These are phyloP conservation scores for Nemopilema nomurai DNA, from an alignment of 30 jellyfish, hydroid and myxozoan genomes.

Conservation along the genomic window DNA sequence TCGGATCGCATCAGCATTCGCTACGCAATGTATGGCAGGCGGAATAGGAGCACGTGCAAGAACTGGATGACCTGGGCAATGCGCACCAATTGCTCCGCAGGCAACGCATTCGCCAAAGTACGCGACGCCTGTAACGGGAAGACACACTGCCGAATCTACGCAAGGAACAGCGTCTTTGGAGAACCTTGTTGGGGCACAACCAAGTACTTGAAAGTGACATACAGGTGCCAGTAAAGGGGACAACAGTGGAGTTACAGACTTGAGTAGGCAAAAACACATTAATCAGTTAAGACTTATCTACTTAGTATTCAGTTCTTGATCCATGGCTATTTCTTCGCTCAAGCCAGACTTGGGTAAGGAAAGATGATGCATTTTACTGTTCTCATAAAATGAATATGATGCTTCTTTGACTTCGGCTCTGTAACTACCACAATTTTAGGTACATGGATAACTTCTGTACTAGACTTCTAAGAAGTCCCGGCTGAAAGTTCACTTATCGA, in stretches of 20 bases:
- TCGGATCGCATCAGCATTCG: conserved; percentile 11
- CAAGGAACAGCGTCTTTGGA: conserved; percentile 44
- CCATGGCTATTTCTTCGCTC: too few relatives aligned
- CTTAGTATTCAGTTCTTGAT: too few relatives aligned
- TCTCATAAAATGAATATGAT: too few relatives aligned
- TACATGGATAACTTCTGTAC: too few relatives aligned
- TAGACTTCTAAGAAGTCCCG: too few relatives aligned
- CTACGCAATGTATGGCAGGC: conserved; percentile 57
- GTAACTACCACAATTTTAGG: too few relatives aligned
- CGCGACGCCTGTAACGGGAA: conserved; percentile 18
- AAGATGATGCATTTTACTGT: too few relatives aligned
- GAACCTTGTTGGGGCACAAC: conserved; percentile 62
- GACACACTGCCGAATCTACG: conserved; percentile 39
- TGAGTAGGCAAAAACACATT: neutral
- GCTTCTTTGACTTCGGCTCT: too few relatives aligned
- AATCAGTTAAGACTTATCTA: too few relatives aligned
- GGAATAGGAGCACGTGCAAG: conserved; percentile 6
- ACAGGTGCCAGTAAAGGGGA: conserved; percentile 49
- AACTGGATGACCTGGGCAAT: conserved; percentile 23
- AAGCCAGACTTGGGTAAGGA: too few relatives aligned
- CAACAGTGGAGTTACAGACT: neutral
- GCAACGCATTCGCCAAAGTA: conserved; percentile 10
- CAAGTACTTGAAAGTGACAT: conserved; percentile 43
- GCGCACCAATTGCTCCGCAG: conserved; percentile 56
- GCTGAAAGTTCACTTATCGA: too few relatives aligned